phyloP scores from a whole-genome alignment of 2,113 vertebrate species.

The Eolophus roseicapilla region DNA sequence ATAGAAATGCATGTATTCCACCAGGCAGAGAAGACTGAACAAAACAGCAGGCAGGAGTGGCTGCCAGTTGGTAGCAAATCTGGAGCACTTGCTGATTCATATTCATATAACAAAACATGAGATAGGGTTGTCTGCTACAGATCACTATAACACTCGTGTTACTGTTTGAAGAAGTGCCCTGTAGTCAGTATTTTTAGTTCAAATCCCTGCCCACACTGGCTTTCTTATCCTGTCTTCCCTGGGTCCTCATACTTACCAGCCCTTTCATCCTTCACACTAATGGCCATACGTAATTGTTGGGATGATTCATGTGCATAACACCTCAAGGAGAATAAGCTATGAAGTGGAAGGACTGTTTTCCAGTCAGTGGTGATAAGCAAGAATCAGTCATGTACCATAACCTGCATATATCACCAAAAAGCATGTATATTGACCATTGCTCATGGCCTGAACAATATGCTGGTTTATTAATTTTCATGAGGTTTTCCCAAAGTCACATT shows the following conservation, averaged over 20 bases:
- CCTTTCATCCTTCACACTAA: not conserved
- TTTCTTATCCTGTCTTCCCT: not conserved
- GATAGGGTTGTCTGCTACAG: not conserved
- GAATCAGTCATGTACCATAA: not conserved
- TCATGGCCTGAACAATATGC: not conserved
- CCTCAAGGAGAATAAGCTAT: not conserved
- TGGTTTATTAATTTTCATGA: slow-evolving; percentile 2
- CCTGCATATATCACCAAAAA: not conserved
- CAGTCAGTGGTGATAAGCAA: not conserved
- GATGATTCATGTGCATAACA: not conserved
- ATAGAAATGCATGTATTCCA: not conserved
- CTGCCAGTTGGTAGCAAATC: not conserved
- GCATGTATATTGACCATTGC: not conserved
- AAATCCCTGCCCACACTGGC: not conserved
- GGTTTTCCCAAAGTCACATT: not conserved
- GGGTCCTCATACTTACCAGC: not conserved
- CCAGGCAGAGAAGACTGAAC: not conserved
- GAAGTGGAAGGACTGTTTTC: not conserved
- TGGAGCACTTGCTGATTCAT: not conserved
- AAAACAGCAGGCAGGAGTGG: not conserved
- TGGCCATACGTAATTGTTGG: not conserved
- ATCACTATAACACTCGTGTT: fast-evolving
- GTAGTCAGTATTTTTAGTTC: not conserved
- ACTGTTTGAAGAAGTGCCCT: not conserved
- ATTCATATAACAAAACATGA: not conserved